phyloP scores from a whole-genome alignment of 2,113 vertebrate genomes.

The Neotoma lepida region DNA sequence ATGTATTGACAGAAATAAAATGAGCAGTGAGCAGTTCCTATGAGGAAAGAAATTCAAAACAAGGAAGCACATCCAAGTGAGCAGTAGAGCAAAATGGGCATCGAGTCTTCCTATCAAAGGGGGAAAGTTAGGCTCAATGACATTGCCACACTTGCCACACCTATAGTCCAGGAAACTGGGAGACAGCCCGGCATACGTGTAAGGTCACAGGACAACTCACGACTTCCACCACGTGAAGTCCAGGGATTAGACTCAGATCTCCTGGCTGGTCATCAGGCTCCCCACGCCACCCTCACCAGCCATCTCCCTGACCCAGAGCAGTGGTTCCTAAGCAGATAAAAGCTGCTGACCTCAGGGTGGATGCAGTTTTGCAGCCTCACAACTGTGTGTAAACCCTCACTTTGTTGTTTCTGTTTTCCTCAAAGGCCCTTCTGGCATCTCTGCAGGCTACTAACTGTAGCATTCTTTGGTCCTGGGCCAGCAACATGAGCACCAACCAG shows the following conservation, averaged over 20 bases:
- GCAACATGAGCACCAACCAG: neutral
- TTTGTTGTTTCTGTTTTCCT: neutral
- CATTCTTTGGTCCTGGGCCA: neutral
- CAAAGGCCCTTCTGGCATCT: neutral
- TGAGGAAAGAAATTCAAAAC: neutral
- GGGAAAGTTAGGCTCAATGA: neutral
- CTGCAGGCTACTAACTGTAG: neutral
- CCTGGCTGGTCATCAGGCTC: too few relatives aligned
- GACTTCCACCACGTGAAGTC: neutral
- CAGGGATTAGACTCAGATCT: neutral
- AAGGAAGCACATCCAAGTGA: neutral
- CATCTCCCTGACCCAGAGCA: neutral
- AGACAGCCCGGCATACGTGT: neutral
- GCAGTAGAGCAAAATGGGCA: neutral
- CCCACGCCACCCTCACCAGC: neutral
- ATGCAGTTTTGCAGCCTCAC: neutral
- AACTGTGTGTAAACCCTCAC: neutral
- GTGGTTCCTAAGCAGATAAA: neutral
- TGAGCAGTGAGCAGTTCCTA: neutral
- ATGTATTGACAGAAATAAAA: neutral
- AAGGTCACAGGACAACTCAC: too few relatives aligned
- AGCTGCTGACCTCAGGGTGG: neutral
- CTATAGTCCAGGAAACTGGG: rapidly evolving
- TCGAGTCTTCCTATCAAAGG: neutral
- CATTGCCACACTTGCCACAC: rapidly evolving